These are phyloP conservation scores for Leucophenga montana DNA, from an alignment of 2,888 invertebrate species.

Conservation along the genomic window DNA sequence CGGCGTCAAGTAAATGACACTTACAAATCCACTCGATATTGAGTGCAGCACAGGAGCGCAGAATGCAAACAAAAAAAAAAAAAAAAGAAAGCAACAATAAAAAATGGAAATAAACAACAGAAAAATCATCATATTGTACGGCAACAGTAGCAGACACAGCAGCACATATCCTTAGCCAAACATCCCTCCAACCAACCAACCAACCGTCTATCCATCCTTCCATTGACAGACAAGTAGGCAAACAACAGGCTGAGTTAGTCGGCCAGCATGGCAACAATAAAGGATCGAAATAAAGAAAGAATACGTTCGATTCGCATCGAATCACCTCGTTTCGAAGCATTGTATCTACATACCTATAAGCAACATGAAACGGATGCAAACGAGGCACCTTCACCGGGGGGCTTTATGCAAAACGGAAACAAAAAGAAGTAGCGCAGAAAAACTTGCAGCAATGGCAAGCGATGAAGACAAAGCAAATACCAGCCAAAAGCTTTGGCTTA, in stretches of 20 bases:
- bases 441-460: not conserved
- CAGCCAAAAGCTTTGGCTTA: too few relatives aligned
- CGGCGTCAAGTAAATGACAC: constrained; percentile 42
- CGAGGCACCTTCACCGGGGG: constrained; percentile 39
- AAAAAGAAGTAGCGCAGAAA: constrained; percentile 11
- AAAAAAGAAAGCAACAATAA: constrained; percentile 27
- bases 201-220: too few relatives aligned
- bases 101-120: constrained; percentile 28
- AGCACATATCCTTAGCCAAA: constrained; percentile 9
- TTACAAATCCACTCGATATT: constrained; percentile 49
- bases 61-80: constrained; percentile 12
- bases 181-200: too few relatives aligned
- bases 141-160: constrained; percentile 39
- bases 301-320: constrained; percentile 6
- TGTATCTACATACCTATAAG: not conserved
- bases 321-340: too few relatives aligned
- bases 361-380: constrained; percentile 39
- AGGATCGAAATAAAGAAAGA: constrained; percentile 20
- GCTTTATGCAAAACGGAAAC: constrained; percentile 24
- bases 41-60: constrained; percentile 33
- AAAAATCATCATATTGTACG: constrained; percentile 38
- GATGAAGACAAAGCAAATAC: not conserved
- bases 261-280: too few relatives aligned
- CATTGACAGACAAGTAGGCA: too few relatives aligned
- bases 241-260: too few relatives aligned